Base-by-base conservation (phyloP, 2,113 vertebrate species). In the Microtus oregoni region DNA sequence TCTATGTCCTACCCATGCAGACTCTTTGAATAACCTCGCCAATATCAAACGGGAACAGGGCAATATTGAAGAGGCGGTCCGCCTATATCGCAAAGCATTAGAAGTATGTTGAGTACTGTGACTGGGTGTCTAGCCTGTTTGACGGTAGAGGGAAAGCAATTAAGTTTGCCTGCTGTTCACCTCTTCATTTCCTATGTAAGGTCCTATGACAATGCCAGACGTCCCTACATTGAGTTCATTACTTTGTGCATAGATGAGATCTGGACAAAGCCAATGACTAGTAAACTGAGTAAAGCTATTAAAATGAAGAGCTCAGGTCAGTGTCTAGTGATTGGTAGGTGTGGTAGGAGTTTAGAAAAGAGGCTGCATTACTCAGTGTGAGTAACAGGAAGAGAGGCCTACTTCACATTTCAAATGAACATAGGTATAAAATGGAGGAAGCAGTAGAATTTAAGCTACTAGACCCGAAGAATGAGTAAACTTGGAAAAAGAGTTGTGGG, bases 21-120 rank as follows among this genome's bases (percentile, higher is more conserved):
- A 99, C 98, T 99, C 99, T 11, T 99, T 99, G 58, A 99, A 99
- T 98, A 99, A 99, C 88, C 97, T 99, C 89, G 99, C 99, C 92
- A 99, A 99, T 97, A 99, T 99, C 97, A 99, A 99, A 96, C 98
- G 99, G 91, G 99, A 99, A 91, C 99, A 99, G 97, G 99, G 99
- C 93, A 99, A 99, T 96, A 99, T 99, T 9, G 99, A 99, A 97
- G 99, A 99, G 41, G 99, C 99, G 2, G 99, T 99, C 38, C 99
- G 99, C 94, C 99, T 99, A 0, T 99, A 99, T 94, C 99, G 99
- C 35, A 99, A 99, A 98, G 99, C 99, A 93, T 98, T 99, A 30
- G 99, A 99, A 99, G 99, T 99, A 98, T 95, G 94, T 86, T 75
- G 86, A 92, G 52, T 65, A 63, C 7, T 90, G 68, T 90, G 90